Evolutionary conservation across 37 sponge, comb jelly and placozoan genomes (phyloP), one percentile per base, ranked within the genome.

Genomic region (Beroe ovata): DNA sequence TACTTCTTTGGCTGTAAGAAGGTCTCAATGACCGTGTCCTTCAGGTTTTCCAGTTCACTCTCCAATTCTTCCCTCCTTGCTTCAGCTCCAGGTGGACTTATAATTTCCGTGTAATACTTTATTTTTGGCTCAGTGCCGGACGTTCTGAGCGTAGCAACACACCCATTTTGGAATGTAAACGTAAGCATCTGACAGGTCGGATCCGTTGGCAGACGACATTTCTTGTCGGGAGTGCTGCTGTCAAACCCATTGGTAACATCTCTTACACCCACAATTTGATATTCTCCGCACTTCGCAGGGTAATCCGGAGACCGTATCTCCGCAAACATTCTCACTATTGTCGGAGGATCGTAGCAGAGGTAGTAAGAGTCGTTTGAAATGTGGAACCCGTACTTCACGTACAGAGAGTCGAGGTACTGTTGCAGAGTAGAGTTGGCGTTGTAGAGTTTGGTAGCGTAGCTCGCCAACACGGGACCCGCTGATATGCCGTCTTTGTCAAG

Each of bases 101-200:
- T 84, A 37, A 98, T 54, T 41, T 98, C 99, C 63, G 92, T 90
- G 88, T 98, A 95, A 72, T 98, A 98, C 88, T 98, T 98, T 36
- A 98, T 93, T 92, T 98, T 98, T 36, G 99, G 99, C 59, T 98
- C 99, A 6, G 99, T 98, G 0, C 99, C 99, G 64, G 93, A 93
- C 0, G 99, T 96, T n/a, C 99, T 88, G 16, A 98, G 92, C 0
- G 99, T 98, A 61, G 92, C 95, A 38, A 93, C 92, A 91, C 92
- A 94, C 11, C 90, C 91, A 88, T 95, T 94, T 47, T 94, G 95
- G 47, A 94, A 64, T 0, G 93, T 91, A 64, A 94, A 98, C 0
- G 94, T 95, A 29, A 98, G 96, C 90, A 98, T 90, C 61, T 98
- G 95, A 91, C 92, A 60, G 54, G 84, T 39, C 4, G 92, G 91